Conservation (phyloP, 2,888 invertebrate species). For the Orthosia gothica region DNA sequence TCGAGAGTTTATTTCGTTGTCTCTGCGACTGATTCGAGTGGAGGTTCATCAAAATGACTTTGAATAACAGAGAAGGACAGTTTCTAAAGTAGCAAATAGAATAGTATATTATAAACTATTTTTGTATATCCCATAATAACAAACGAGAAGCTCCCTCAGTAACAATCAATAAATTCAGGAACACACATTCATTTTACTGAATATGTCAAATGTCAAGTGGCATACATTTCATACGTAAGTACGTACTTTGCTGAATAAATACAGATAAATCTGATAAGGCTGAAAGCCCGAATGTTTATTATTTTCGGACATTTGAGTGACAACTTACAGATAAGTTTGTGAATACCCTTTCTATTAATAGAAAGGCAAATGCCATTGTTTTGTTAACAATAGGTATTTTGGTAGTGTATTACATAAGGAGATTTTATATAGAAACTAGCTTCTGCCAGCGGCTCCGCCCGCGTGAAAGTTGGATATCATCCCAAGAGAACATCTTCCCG, state of each 20-base stretch:
- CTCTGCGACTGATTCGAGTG: too few species aligned
- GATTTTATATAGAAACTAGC: not conserved
- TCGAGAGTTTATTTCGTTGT: too few species aligned
- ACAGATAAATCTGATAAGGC: conserved; percentile 64
- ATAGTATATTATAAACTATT: too few species aligned
- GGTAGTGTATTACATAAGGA: not conserved
- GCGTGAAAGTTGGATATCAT: too few species aligned
- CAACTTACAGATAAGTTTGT: conserved; percentile 63
- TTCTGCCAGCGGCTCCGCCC: too few species aligned
- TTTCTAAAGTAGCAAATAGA: not conserved
- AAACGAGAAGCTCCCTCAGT: not conserved
- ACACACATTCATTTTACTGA: conserved; percentile 5
- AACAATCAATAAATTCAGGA: conserved; percentile 16
- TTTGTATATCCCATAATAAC: not conserved
- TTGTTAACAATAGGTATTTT: conserved; percentile 3
- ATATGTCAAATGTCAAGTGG: conserved; percentile 50
- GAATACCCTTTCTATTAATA: conserved; percentile 50
- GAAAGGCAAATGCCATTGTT: conserved; percentile 14
- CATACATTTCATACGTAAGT: conserved; percentile 29
- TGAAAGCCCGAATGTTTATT: conserved; percentile 63
- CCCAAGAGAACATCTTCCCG: too few species aligned
- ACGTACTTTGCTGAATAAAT: conserved; percentile 62
- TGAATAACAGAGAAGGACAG: too few species aligned
- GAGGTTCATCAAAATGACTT: too few species aligned
- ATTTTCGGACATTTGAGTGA: conserved; percentile 67